Evolutionary conservation across 2,113 vertebrate genomes (phyloP), one percentile per base, ranked within the genome.

Genomic region (Eidolon helvum): DNA sequence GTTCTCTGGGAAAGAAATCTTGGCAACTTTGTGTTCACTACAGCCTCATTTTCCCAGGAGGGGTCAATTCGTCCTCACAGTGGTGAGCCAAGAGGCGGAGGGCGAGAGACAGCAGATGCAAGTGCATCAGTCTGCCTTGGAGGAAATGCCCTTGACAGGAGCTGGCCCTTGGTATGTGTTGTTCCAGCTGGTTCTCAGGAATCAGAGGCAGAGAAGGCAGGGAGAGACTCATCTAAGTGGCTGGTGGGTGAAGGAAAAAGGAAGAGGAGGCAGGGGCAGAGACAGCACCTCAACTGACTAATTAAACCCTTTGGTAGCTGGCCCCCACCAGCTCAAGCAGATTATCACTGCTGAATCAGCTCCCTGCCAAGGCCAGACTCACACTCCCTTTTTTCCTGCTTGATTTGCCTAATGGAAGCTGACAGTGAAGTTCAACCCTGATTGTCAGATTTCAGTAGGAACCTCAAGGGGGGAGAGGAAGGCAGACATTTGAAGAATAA

Each of bases 371-470:
- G 96, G 92, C 92, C 87, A 97, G 18, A 92, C 97, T 95, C 24
- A 10, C 78, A 71, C 72, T 95, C 74, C 86, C 69, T 96, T 94
- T 94, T 95, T 96, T 98, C 95, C 92, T 0, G 28, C 93, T 3
- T 98, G 98, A 98, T 98, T 98, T 98, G 97, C 98, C 97, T 99
- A 98, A 98, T 98, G 98, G 98, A 98, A 98, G 97, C 98, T 98
- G 98, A 98, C 98, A 98, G 98, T 72, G 97, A 98, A 98, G 96
- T 98, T 98, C 97, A 98, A 95, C 96, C 93, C 95, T 97, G 98
- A 98, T 98, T 98, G 98, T 98, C 98, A 98, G 98, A 97, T 97
- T 98, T 98, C 97, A 98, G 97, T 96, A 85, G 96, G 97, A 98
- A 97, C 90, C 98, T 98, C 98, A 65, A 94, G 97, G 95, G 97